These are phyloP conservation scores for Autographa pulchrina DNA, from an alignment of 2,888 invertebrate species.

Conservation along the genomic window DNA sequence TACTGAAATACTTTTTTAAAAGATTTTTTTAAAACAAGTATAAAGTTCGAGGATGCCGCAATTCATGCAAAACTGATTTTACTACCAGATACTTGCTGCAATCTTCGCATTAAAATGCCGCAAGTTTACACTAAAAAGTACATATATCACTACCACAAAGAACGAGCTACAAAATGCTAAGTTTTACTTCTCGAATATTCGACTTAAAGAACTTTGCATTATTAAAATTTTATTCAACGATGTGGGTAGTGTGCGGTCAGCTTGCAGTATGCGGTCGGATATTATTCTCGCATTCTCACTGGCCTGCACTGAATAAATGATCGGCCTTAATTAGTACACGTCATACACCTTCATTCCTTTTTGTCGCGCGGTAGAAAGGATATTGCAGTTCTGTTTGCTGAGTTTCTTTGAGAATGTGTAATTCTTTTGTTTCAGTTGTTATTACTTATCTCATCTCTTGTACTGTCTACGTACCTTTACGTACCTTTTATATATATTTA, in stretches of 20 bases:
- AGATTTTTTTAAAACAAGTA: too few species aligned
- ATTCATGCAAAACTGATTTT: too few species aligned
- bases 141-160: conserved; percentile 3
- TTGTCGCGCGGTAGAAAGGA: conserved; percentile 11
- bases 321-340: conserved; percentile 60
- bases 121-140: not conserved
- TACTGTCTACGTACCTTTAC: not conserved
- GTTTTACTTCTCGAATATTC: conserved; percentile 21
- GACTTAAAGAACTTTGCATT: conserved; percentile 32
- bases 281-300: conserved; percentile 50
- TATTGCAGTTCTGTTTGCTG: conserved; percentile 25
- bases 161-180: conserved; percentile 5
- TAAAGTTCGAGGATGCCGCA: too few species aligned
- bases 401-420: conserved; percentile 18
- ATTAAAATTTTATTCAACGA: conserved; percentile 52
- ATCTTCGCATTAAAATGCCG: not conserved
- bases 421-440: not conserved
- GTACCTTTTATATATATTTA: too few species aligned
- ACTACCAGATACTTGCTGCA: not conserved
- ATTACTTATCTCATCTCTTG: not conserved
- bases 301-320: conserved; percentile 65
- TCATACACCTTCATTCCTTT: conserved; percentile 43
- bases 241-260: conserved; percentile 39
- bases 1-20: too few species aligned
- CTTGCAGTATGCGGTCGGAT: conserved; percentile 55